Base-by-base conservation (phyloP, 1,140 invertebrate genomes). In the Hermatobates lingyangjiaoensis region DNA sequence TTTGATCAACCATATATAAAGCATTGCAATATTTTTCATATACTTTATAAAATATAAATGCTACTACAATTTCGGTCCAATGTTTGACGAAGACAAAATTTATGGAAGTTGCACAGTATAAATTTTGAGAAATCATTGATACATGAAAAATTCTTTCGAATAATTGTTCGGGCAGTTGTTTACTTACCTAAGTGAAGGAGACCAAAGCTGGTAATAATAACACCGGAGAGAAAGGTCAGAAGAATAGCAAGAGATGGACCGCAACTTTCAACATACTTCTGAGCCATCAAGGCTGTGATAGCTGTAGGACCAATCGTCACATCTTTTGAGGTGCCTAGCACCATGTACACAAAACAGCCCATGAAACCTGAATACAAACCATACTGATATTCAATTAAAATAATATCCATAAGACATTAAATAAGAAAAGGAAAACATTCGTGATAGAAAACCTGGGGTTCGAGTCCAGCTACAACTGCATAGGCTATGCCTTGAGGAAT, bases 291-390 rank as follows among this genome's bases (percentile, higher is more conserved):
- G 0, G 81, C 79, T 57, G 84, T 70, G 24, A 87, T 70, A 1
- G 84, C 82, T 0, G 83, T 84, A 2, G 83, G 84, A 1, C 83
- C 83, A 21, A 87, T 80, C 56, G 84, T 89, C 39, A 90, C 76
- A 65, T 89, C 84, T 51, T 81, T 81, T 55, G 81, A 79, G 2
- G 81, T 86, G 2, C 88, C 87, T 61, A 91, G 75, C 21, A 88
- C 25, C 18, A 76, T 75, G 67, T 91, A 93, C 7, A 89, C 71
- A 57, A 90, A 80, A 57, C 81, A 80, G 2, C 86, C 85, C 59
- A 79, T 77, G 55, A 90, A 82, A 0, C 83, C 80, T 15, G 85
- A 82, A 65, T 91, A 91, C 3, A 92, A 68, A 1, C 88, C 88
- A 69, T 83, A 86, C 76, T 87, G 71, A 48, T 75, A 34, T 34